Evolutionary conservation across 2,888 invertebrate genomes (phyloP).

Genomic region (Monochamus alternatus): DNA sequence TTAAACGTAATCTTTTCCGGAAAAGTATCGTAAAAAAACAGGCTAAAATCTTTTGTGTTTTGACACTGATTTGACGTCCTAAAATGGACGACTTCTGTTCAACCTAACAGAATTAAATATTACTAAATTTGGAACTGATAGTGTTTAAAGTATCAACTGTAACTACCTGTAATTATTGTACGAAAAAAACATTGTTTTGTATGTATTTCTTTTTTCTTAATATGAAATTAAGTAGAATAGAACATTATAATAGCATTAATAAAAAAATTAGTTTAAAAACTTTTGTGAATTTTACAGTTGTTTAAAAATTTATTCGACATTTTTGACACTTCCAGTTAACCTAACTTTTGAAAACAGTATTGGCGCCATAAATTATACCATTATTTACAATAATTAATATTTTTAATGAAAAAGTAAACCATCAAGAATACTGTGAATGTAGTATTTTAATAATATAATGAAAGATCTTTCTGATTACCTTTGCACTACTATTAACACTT

Average conservation of each 20-base stretch:
- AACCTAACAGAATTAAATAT: neutral
- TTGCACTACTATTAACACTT: slow-evolving; percentile 48
- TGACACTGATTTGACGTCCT: slow-evolving; percentile 28
- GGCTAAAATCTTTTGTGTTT: slow-evolving; percentile 15
- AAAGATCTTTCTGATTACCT: slow-evolving; percentile 55
- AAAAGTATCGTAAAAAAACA: slow-evolving; percentile 16
- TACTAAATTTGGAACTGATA: neutral
- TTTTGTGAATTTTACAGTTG: too few relatives aligned
- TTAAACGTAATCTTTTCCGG: slow-evolving; percentile 4
- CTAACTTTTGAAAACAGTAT: neutral
- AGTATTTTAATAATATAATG: slow-evolving; percentile 34
- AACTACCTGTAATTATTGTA: too few relatives aligned
- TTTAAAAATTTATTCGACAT: neutral
- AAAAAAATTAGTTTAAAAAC: too few relatives aligned
- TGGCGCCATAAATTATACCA: neutral
- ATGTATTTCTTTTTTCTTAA: too few relatives aligned
- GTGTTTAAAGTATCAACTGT: neutral
- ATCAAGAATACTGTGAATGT: neutral
- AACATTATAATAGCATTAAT: too few relatives aligned
- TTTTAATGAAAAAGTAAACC: neutral
- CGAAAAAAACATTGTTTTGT: too few relatives aligned
- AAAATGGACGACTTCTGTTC: neutral
- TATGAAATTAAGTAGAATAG: too few relatives aligned
- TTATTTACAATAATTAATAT: neutral
- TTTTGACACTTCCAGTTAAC: neutral